A percentile compares a stretch with the other conserved stretches of the same genome.
phyloP scores from a whole-genome alignment of 2,113 vertebrate species.

The Seriola rivoliana region DNA sequence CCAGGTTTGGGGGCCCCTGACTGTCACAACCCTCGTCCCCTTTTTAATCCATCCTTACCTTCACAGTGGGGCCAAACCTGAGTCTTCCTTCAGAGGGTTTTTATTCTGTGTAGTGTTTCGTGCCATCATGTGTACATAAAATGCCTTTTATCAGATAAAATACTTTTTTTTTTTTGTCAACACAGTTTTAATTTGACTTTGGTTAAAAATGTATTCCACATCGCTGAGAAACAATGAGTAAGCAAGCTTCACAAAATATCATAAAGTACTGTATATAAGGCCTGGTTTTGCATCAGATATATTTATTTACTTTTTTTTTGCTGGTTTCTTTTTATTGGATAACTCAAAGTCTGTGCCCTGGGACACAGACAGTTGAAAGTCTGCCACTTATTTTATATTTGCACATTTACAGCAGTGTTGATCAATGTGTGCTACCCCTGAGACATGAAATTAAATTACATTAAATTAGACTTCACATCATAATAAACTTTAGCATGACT shows the following conservation, averaged over 20 bases:
- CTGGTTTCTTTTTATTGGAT: neutral
- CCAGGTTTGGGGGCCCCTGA: neutral
- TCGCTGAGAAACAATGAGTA: too few species aligned
- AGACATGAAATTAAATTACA: neutral
- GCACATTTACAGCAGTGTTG: neutral
- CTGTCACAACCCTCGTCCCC: slow-evolving; percentile 13
- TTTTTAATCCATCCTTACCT: slow-evolving; percentile 5
- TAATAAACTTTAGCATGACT: neutral
- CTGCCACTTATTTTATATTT: neutral
- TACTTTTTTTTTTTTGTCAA: too few species aligned
- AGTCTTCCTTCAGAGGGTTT: too few species aligned
- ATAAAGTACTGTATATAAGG: neutral
- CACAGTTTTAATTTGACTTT: too few species aligned
- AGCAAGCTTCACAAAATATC: neutral
- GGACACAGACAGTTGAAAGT: neutral
- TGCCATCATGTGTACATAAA: too few species aligned
- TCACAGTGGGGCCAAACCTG: neutral
- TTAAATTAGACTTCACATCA: neutral
- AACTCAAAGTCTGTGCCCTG: neutral
- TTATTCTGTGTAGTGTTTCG: too few species aligned
- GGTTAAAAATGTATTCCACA: too few species aligned
- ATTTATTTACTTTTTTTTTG: neutral
- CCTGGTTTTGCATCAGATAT: neutral
- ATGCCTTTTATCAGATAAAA: too few species aligned
- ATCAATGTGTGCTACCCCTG: neutral